Evolutionary conservation across 1,140 invertebrate species (phyloP).

Genomic region (Lepidurus arcticus): DNA sequence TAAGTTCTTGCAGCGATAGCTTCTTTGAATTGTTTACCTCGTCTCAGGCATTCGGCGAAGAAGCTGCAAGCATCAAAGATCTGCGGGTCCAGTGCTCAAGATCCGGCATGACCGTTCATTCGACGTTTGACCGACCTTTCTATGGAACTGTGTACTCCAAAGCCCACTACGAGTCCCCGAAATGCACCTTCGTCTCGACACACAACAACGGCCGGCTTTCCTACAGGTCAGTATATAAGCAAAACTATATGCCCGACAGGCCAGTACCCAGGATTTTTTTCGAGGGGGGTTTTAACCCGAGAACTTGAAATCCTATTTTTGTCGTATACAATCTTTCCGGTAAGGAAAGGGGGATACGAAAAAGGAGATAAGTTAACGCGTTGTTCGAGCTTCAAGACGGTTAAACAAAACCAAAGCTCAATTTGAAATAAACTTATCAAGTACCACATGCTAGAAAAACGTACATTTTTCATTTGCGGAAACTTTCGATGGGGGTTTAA

Average conservation of each 20-base stretch:
- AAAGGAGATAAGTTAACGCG: too few species aligned
- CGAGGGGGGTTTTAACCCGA: too few species aligned
- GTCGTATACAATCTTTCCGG: too few species aligned
- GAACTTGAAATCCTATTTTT: too few species aligned
- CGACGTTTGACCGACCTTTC: conserved; percentile 34
- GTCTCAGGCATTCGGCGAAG: not conserved
- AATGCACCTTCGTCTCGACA: conserved; percentile 31
- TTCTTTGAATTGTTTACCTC: conserved; percentile 4
- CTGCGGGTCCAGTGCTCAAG: conserved; percentile 39
- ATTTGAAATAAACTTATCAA: too few species aligned
- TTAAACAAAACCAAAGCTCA: too few species aligned
- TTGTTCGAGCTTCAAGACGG: too few species aligned
- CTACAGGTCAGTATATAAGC: conserved; percentile 29
- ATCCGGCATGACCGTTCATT: conserved; percentile 32
- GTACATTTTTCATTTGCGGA: too few species aligned
- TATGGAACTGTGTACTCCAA: conserved; percentile 34
- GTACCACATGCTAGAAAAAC: too few species aligned
- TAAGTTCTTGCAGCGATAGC: not conserved
- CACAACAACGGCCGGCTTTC: conserved; percentile 30
- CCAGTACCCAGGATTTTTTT: too few species aligned
- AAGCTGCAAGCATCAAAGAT: conserved; percentile 16
- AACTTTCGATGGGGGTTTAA: too few species aligned
- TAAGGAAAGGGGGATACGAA: too few species aligned
- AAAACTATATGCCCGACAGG: not conserved
- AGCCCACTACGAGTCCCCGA: conserved; percentile 30